These are phyloP conservation scores for Psix sp. DNA, from an alignment of 1,140 invertebrate genomes.

Conservation along the genomic window DNA sequence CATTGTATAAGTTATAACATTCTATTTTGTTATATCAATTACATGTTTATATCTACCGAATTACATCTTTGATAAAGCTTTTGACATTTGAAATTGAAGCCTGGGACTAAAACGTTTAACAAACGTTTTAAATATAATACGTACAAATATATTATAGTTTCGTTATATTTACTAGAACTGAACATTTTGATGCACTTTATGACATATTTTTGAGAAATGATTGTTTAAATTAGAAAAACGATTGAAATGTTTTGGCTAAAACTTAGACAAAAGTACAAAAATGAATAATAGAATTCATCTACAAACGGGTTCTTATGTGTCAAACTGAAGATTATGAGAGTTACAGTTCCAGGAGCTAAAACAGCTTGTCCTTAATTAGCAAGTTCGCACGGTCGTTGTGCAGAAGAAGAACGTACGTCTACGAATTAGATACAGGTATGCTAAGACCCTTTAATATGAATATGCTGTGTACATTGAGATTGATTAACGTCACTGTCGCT, in stretches of 20 bases:
- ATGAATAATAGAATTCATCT: conserved; percentile 32
- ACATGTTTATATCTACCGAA: too few relatives aligned
- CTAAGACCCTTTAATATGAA: conserved; percentile 62
- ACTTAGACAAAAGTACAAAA: not conserved
- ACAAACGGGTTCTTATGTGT: conserved; percentile 45
- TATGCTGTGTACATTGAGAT: conserved; percentile 62
- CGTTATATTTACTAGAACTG: too few relatives aligned
- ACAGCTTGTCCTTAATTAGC: conserved; percentile 46
- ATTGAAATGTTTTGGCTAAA: not conserved
- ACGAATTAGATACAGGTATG: conserved; percentile 60
- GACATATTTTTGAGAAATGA: conserved; percentile 14
- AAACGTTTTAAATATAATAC: too few relatives aligned
- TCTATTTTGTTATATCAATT: too few relatives aligned
- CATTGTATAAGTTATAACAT: too few relatives aligned
- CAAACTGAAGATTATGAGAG: conserved; percentile 50
- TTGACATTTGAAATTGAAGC: too few relatives aligned
- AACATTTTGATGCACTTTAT: too few relatives aligned
- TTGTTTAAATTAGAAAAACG: too few relatives aligned
- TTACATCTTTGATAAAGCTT: too few relatives aligned
- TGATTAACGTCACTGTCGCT: conserved; percentile 61
- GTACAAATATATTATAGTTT: too few relatives aligned
- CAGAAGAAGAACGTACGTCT: conserved; percentile 62
- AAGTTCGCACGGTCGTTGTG: conserved; percentile 59
- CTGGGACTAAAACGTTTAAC: too few relatives aligned
- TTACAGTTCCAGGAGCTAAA: conserved; percentile 50